Percentiles rank a stretch among this genome's conserved stretches.
phyloP scores from a whole-genome alignment of 2,797 vertebrate species.

The Rhinichthys osculus region DNA sequence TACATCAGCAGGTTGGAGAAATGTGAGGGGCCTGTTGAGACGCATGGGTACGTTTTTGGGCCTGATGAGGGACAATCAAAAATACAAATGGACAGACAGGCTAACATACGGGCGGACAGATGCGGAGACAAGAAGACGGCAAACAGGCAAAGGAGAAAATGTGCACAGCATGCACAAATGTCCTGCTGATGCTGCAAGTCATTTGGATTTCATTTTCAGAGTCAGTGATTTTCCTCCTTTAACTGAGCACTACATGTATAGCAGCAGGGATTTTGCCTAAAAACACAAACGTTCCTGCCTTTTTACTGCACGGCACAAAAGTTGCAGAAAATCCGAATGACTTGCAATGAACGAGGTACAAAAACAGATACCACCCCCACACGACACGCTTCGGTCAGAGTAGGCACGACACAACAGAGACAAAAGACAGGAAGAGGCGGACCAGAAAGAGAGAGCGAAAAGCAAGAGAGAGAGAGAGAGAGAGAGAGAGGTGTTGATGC shows the following conservation, averaged over 20 bases:
- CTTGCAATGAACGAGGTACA: slow-evolving; percentile 64
- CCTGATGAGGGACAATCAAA: slow-evolving; percentile 52
- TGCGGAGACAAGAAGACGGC: slow-evolving; percentile 39
- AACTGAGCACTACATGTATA: neutral
- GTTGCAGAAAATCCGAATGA: slow-evolving; percentile 69
- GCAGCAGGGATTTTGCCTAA: neutral
- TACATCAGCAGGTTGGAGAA: slow-evolving; percentile 65
- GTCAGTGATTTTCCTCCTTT: slow-evolving; percentile 13
- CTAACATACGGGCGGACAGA: slow-evolving; percentile 64
- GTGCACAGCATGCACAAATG: slow-evolving; percentile 71
- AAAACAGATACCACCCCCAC: slow-evolving; percentile 41
- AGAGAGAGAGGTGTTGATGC: slow-evolving; percentile 34
- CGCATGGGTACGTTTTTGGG: slow-evolving; percentile 56
- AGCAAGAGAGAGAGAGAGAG: slow-evolving; percentile 1
- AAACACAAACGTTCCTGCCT: neutral
- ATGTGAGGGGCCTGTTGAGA: slow-evolving; percentile 61
- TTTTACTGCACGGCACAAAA: neutral
- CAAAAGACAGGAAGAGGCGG: slow-evolving; percentile 45
- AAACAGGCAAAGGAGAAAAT: slow-evolving; percentile 64
- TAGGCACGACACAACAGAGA: slow-evolving; percentile 51
- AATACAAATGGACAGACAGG: slow-evolving; percentile 47
- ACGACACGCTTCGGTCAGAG: slow-evolving; percentile 54
- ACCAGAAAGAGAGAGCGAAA: slow-evolving; percentile 60
- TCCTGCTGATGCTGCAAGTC: slow-evolving; percentile 68
- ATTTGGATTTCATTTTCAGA: slow-evolving; percentile 57